A percentile compares a stretch with the other conserved stretches of the same genome.
Evolutionary conservation across 2,888 invertebrate species (phyloP).

Genomic region (Lithosia quadra): DNA sequence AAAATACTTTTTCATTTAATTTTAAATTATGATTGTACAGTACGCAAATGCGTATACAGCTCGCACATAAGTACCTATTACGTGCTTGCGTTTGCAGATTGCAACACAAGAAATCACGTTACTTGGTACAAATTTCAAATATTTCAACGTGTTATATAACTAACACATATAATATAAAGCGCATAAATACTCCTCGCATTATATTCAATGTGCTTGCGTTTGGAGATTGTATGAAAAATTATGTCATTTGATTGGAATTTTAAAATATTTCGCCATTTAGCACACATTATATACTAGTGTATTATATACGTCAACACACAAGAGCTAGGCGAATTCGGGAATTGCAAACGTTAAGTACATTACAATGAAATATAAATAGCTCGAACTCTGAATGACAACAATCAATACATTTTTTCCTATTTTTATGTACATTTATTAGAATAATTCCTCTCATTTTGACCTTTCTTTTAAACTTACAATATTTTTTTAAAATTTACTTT

Average conservation of each 20-base stretch:
- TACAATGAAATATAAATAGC: slow-evolving; percentile 46
- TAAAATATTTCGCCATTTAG: not conserved
- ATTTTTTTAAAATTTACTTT: slow-evolving; percentile 63
- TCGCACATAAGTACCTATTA: not conserved
- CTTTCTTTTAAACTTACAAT: slow-evolving; percentile 80
- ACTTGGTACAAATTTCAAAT: not conserved
- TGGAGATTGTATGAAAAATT: not conserved
- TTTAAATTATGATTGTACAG: slow-evolving; percentile 21
- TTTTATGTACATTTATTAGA: slow-evolving; percentile 81
- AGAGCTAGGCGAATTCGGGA: slow-evolving; percentile 4
- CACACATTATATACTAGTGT: not conserved
- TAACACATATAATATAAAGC: not conserved
- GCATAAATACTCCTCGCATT: not conserved
- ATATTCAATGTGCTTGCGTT: not conserved
- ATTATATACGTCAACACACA: not conserved
- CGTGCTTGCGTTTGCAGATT: not conserved
- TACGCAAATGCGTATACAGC: slow-evolving; percentile 7
- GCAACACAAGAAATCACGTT: not conserved
- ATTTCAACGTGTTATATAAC: not conserved
- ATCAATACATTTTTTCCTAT: slow-evolving; percentile 69
- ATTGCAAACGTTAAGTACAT: slow-evolving; percentile 17
- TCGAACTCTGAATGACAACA: slow-evolving; percentile 65
- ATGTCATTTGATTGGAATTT: not conserved
- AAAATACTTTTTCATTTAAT: slow-evolving; percentile 45
- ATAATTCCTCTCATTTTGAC: slow-evolving; percentile 86